Conservation (phyloP, 2,888 invertebrate species). For the Rhyacophila evoluta region DNA sequence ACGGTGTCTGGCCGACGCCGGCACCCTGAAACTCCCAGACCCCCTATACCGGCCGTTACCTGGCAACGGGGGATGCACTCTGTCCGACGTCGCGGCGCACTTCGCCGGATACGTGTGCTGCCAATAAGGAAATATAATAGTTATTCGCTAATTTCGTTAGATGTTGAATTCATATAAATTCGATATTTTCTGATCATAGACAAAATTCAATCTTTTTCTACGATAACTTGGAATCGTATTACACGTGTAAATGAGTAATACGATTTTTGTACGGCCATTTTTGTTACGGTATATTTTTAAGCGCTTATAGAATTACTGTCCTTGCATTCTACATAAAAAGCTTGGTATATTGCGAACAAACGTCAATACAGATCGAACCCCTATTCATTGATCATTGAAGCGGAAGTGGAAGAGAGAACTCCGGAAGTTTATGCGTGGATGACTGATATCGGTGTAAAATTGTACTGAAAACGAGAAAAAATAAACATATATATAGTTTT, state of each 20-base stretch:
- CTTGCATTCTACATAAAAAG: background rate
- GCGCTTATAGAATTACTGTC: background rate
- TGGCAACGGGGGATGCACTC: conserved; percentile 45
- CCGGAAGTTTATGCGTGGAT: conserved; percentile 10
- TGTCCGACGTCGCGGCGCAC: conserved; percentile 33
- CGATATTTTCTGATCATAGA: too few relatives aligned
- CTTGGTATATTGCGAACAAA: background rate
- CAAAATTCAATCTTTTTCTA: too few relatives aligned
- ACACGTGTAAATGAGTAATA: too few relatives aligned
- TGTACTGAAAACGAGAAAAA: background rate
- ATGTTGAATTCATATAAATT: too few relatives aligned
- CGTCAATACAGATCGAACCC: background rate
- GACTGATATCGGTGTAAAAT: background rate
- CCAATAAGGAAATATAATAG: conserved; percentile 30
- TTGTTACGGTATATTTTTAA: background rate
- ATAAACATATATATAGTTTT: too few relatives aligned
- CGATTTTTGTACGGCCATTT: too few relatives aligned
- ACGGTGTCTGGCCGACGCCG: conserved; percentile 16
- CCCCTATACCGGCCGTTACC: conserved; percentile 34
- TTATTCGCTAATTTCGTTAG: background rate
- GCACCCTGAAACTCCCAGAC: conserved; percentile 2
- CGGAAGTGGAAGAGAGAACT: background rate
- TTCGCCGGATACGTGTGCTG: background rate
- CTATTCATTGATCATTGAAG: background rate
- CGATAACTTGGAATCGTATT: too few relatives aligned